Conservation (phyloP, 2,888 invertebrate genomes). For the Sphaerophoria taeniata region DNA sequence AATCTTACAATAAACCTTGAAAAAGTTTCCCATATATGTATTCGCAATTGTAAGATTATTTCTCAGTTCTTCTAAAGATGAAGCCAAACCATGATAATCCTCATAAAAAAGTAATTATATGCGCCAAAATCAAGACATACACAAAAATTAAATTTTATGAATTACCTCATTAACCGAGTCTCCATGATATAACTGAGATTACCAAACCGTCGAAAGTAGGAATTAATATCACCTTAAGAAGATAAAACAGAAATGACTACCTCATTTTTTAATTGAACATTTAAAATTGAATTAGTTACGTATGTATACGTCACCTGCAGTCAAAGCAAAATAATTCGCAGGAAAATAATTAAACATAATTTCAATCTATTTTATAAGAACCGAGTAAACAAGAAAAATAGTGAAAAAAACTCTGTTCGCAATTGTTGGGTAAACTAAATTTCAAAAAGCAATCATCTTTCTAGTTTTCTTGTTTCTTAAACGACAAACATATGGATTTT, state of each 20-base stretch:
- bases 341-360: not conserved
- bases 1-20: too few relatives aligned
- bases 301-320: conserved; percentile 49
- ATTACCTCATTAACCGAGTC: conserved; percentile 9
- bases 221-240: conserved; percentile 10
- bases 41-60: too few relatives aligned
- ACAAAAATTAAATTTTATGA: not conserved
- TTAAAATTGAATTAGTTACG: conserved; percentile 51
- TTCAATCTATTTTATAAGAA: conserved; percentile 37
- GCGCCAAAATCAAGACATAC: not conserved
- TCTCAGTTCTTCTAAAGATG: not conserved
- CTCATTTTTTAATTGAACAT: conserved; percentile 39
- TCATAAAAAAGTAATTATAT: not conserved
- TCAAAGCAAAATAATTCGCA: not conserved
- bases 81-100: not conserved
- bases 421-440: conserved; percentile 41
- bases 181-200: conserved; percentile 12
- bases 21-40: too few relatives aligned
- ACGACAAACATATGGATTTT: conserved; percentile 12
- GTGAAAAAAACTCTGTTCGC: not conserved
- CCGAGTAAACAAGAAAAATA: not conserved
- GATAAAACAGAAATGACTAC: not conserved
- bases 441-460: conserved; percentile 38
- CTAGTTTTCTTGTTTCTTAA: not conserved
- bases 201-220: conserved; percentile 2